These are phyloP conservation scores for Caenorhabditis brenneri DNA, from an alignment of 1,140 invertebrate species.

Conservation along the genomic window DNA sequence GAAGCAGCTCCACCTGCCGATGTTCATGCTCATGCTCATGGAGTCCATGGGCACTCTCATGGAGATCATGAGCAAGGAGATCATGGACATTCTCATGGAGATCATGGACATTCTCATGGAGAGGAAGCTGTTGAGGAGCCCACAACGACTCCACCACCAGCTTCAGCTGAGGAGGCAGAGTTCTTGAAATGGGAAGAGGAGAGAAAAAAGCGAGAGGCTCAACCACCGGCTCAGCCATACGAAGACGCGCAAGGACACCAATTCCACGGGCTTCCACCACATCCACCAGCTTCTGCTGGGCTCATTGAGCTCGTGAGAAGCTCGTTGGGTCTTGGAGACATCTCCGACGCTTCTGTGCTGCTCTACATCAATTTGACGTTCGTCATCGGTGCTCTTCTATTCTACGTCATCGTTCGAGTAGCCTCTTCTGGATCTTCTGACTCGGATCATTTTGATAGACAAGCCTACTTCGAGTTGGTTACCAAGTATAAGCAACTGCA, in stretches of 20 bases:
- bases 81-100: neutral
- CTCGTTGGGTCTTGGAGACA: neutral
- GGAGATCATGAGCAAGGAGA: neutral
- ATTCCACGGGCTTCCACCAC: neutral
- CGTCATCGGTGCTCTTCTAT: neutral
- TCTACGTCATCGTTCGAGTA: neutral
- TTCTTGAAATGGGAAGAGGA: neutral
- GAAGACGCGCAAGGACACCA: conserved; percentile 5
- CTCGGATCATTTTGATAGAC: conserved; percentile 5
- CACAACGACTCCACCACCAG: neutral
- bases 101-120: neutral
- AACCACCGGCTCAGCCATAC: too few relatives aligned
- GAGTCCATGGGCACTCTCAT: neutral
- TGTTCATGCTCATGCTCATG: neutral
- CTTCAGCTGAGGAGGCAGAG: neutral
- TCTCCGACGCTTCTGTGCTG: neutral
- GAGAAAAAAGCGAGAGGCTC: neutral
- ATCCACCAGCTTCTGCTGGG: neutral
- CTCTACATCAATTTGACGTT: conserved; percentile 6
- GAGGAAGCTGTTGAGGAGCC: neutral
- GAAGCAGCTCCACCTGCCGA: neutral
- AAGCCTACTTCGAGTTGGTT: neutral
- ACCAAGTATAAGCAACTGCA: conserved; percentile 6
- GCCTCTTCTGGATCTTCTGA: neutral
- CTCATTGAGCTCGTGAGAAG: neutral